Evolutionary conservation across 2,888 invertebrate genomes (phyloP).

Genomic region (Ganaspis brasiliensis): DNA sequence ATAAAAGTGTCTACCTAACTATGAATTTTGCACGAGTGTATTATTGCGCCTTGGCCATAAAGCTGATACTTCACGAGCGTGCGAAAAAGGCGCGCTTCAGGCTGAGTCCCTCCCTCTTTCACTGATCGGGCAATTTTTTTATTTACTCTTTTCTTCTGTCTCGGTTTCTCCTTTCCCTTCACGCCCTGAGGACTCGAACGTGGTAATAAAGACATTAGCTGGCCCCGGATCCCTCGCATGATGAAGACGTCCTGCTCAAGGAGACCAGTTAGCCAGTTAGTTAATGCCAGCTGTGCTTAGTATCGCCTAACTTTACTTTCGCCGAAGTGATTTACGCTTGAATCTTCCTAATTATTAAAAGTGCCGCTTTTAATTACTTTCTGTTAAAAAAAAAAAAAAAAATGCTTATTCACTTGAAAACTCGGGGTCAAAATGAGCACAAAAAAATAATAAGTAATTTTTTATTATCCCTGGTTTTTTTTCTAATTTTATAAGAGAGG

Average conservation of each 20-base stretch:
- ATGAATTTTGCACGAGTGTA: not conserved
- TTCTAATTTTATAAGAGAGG: too few species aligned
- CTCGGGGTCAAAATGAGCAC: too few species aligned
- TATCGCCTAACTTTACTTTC: slow-evolving; percentile 65
- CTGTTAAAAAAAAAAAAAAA: slow-evolving; percentile 35
- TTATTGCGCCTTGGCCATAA: slow-evolving; percentile 12
- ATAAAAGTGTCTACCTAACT: too few species aligned
- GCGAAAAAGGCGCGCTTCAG: slow-evolving; percentile 39
- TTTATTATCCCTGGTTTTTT: too few species aligned
- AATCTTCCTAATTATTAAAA: slow-evolving; percentile 70
- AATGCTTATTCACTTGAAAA: not conserved
- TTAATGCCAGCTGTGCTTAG: slow-evolving; percentile 55
- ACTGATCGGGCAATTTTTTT: slow-evolving; percentile 41
- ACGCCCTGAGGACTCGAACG: slow-evolving; percentile 54
- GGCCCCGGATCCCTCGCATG: slow-evolving; percentile 56
- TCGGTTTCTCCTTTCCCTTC: slow-evolving; percentile 42
- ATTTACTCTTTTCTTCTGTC: slow-evolving; percentile 49
- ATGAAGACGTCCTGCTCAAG: slow-evolving; percentile 68
- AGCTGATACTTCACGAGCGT: slow-evolving; percentile 42
- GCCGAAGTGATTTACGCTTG: slow-evolving; percentile 72
- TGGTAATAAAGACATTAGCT: slow-evolving; percentile 72
- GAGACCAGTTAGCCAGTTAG: slow-evolving; percentile 65
- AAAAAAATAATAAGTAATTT: too few species aligned
- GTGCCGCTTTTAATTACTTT: slow-evolving; percentile 69
- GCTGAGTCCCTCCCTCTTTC: slow-evolving; percentile 36